phyloP scores from a whole-genome alignment of 2,888 invertebrate species.

The Lasiommata megera region DNA sequence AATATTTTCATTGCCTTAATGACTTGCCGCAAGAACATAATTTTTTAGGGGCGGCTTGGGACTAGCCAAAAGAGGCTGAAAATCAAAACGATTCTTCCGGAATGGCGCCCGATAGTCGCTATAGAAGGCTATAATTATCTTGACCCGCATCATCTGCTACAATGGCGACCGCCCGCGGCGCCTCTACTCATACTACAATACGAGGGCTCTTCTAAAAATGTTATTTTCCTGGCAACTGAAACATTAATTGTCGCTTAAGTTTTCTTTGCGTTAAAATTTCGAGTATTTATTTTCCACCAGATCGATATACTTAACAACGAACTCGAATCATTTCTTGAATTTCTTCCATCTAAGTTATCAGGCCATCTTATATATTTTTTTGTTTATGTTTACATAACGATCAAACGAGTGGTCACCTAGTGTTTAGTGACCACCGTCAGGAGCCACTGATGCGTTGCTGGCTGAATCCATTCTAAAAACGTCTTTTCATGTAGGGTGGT shows the following conservation, averaged over 20 bases:
- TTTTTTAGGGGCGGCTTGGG: conserved; percentile 9
- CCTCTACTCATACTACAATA: conserved; percentile 26
- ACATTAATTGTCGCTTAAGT: conserved; percentile 19
- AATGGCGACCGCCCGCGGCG: conserved; percentile 32
- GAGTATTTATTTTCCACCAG: background rate
- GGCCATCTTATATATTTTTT: no score
- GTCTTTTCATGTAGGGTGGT: no score
- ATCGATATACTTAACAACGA: background rate
- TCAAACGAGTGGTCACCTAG: no score
- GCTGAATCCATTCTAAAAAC: no score
- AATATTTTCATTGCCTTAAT: conserved; percentile 5
- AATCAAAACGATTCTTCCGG: conserved; percentile 32
- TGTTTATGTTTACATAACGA: no score
- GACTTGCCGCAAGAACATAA: conserved; percentile 1
- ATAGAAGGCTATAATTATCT: conserved; percentile 46
- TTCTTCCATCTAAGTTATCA: no score
- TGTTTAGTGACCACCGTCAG: no score
- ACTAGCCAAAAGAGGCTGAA: conserved; percentile 22
- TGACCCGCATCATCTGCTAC: conserved; percentile 44
- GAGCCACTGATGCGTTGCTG: no score
- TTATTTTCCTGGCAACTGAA: conserved; percentile 17
- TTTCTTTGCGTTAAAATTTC: conserved; percentile 9
- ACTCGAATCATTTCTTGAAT: no score
- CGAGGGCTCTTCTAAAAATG: conserved; percentile 24
- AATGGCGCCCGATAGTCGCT: conserved; percentile 43